Percentiles rank a stretch among this genome's conserved stretches.
Conservation (phyloP, 1,140 invertebrate genomes). For the Drosophila auraria region DNA sequence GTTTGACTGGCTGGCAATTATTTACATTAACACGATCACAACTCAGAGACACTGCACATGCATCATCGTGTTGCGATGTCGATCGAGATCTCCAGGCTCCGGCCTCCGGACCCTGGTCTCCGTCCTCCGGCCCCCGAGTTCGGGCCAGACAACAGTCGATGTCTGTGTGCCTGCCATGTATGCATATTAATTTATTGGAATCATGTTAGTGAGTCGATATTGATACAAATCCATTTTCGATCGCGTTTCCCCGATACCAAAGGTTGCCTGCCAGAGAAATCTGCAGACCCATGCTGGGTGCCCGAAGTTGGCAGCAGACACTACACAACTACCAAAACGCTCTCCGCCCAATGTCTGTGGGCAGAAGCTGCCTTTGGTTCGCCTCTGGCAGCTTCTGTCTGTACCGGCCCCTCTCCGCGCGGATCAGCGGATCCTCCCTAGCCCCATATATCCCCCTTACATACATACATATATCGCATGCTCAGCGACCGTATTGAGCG, state of each 20-base stretch:
- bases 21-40: slow-evolving; percentile 85
- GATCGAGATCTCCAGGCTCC: slow-evolving; percentile 68
- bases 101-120: neutral
- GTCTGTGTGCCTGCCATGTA: slow-evolving; percentile 69
- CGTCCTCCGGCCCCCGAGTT: slow-evolving; percentile 6
- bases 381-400: slow-evolving; percentile 51
- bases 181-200: slow-evolving; percentile 85
- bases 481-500: slow-evolving; percentile 66
- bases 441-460: neutral
- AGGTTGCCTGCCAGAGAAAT: slow-evolving; percentile 1
- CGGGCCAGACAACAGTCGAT: slow-evolving; percentile 56
- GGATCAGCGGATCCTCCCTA: neutral
- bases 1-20: slow-evolving; percentile 75
- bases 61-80: slow-evolving; percentile 81
- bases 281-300: slow-evolving; percentile 45
- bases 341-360: slow-evolving; percentile 49
- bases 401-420: neutral
- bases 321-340: slow-evolving; percentile 54
- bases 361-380: slow-evolving; percentile 29
- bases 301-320: slow-evolving; percentile 42
- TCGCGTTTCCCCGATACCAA: slow-evolving; percentile 64
- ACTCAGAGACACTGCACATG: slow-evolving; percentile 84
- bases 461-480: slow-evolving; percentile 58
- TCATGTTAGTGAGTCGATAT: slow-evolving; percentile 85
- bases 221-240: slow-evolving; percentile 85